These are phyloP conservation scores for Andrena marginata DNA, from an alignment of 2,888 invertebrate genomes.

Conservation along the genomic window DNA sequence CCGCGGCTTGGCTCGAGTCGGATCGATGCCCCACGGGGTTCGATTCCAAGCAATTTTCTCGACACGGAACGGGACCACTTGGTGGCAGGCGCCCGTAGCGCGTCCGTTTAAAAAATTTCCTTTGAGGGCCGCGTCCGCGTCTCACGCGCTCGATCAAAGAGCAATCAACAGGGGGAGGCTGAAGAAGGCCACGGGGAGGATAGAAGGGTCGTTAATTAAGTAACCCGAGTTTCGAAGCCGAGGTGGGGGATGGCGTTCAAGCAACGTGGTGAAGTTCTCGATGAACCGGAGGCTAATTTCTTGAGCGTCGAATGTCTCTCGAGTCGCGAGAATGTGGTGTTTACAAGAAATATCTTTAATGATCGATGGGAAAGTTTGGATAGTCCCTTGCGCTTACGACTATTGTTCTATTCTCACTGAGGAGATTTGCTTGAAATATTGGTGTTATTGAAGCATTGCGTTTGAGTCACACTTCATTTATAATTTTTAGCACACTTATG, in stretches of 20 bases:
- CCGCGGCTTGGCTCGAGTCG: slow-evolving; percentile 10
- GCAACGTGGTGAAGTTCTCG: slow-evolving; percentile 38
- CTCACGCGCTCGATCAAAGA: slow-evolving; percentile 68
- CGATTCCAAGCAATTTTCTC: slow-evolving; percentile 10
- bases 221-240: slow-evolving; percentile 57
- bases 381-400: background rate
- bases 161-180: slow-evolving; percentile 62
- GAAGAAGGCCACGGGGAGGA: slow-evolving; percentile 43
- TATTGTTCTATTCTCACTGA: background rate
- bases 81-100: slow-evolving; percentile 12
- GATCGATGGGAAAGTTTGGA: background rate
- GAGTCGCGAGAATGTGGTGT: slow-evolving; percentile 20
- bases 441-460: background rate
- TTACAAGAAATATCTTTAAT: slow-evolving; percentile 15
- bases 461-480: background rate
- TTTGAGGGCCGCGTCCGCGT: slow-evolving; percentile 48
- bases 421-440: background rate
- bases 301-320: slow-evolving; percentile 26
- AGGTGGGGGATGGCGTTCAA: slow-evolving; percentile 22
- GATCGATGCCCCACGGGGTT: slow-evolving; percentile 30
- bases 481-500: no score
- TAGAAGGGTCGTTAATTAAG: slow-evolving; percentile 67
- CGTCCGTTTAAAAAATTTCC: slow-evolving; percentile 58
- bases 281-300: slow-evolving; percentile 50
- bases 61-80: slow-evolving; percentile 4